Evolutionary conservation across 2,113 vertebrate genomes (phyloP), one percentile per base, ranked within the genome.

Genomic region (Polyodon spathula): DNA sequence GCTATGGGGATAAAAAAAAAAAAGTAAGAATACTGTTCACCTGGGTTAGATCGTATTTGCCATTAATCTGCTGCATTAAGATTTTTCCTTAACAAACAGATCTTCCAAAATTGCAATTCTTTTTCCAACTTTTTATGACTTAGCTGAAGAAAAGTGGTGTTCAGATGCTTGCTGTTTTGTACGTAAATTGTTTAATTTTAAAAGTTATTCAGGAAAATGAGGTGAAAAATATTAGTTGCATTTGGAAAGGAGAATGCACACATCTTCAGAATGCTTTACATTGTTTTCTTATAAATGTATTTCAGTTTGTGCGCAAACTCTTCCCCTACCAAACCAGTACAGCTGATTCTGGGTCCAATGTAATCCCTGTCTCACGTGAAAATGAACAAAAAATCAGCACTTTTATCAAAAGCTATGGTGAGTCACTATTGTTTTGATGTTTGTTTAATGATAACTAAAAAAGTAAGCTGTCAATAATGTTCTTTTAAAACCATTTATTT

Each of bases 231-330:
- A 8, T 7, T 44, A n/a, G n/a, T n/a, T n/a, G n/a, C n/a, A n/a
- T n/a, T n/a, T n/a, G n/a, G n/a, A n/a, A n/a, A n/a, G n/a, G n/a
- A n/a, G n/a, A n/a, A n/a, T n/a, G n/a, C n/a, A n/a, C n/a, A n/a
- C n/a, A 7, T 44, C 10, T 64, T 61, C 63, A n/a, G 6, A 6
- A 14, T 16, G 11, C 37, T 54, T 4, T 27, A 16, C 6, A 54
- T 6, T 12, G 2, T 2, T 54, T 60, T 6, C 70, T 6, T 54
- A 46, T 1, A 27, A 5, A 64, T 69, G 60, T 48, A 41, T 41
- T 42, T 15, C 43, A 87, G 85, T 64, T 86, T 71, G 86, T 86
- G 15, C 78, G 81, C 46, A 77, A 83, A 62, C 81, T 88, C 61
- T 88, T 88, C 48, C 85, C 86, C 6, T 81, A 80, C 42, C 73